phyloP scores from a whole-genome alignment of 1,140 invertebrate genomes.

The Drosophila malerkotliana region DNA sequence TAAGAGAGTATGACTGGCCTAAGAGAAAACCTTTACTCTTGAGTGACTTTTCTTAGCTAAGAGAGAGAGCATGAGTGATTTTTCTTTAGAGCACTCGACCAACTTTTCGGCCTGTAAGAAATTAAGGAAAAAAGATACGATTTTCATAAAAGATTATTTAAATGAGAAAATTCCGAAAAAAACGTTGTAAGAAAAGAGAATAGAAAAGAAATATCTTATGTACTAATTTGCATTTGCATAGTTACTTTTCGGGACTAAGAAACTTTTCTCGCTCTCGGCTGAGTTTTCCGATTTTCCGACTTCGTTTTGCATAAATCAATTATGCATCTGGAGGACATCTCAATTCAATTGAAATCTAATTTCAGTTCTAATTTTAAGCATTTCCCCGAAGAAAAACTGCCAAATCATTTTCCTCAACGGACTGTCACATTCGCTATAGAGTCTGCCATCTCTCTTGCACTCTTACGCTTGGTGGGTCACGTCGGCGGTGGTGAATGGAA shows the following conservation, averaged over 20 bases:
- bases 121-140: slow-evolving; percentile 9
- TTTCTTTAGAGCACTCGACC: slow-evolving; percentile 4
- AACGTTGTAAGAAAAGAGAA: not conserved
- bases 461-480: slow-evolving; percentile 17
- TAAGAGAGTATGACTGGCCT: not conserved
- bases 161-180: slow-evolving; percentile 17
- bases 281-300: slow-evolving; percentile 5
- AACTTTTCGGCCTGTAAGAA: not conserved
- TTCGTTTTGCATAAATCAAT: slow-evolving; percentile 71
- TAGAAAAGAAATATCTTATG: slow-evolving; percentile 6
- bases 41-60: not conserved
- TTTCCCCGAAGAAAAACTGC: slow-evolving; percentile 28
- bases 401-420: slow-evolving; percentile 12
- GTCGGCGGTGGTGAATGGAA: slow-evolving; percentile 15
- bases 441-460: slow-evolving; percentile 12
- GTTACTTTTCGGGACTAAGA: slow-evolving; percentile 6
- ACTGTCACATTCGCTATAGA: not conserved
- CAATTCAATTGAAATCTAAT: slow-evolving; percentile 65
- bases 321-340: slow-evolving; percentile 63
- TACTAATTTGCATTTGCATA: slow-evolving; percentile 35
- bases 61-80: slow-evolving; percentile 5
- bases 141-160: slow-evolving; percentile 38
- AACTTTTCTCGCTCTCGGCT: slow-evolving; percentile 6
- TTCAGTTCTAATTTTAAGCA: slow-evolving; percentile 49
- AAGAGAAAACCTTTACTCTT: not conserved